Evolutionary conservation across 2,797 vertebrate species (phyloP), one percentile per base, ranked within the genome.

Genomic region (Geotrypetes seraphini): DNA sequence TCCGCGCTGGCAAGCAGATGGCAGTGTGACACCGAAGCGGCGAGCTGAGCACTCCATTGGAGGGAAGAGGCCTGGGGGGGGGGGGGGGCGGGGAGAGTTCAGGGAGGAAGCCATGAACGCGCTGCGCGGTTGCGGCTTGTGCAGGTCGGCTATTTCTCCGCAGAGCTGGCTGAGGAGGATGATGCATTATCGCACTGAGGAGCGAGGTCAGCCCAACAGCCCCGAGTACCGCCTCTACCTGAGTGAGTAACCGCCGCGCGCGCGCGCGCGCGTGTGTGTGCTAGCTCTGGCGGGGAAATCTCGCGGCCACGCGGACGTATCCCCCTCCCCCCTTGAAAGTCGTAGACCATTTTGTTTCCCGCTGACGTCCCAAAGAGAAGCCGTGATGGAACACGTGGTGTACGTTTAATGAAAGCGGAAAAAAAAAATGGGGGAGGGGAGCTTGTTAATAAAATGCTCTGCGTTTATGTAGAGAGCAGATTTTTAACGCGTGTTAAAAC

Each of bases 211-310:
- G 7, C 73, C 63, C n/a, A 63, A 78, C 49, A 75, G 87, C 4
- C 29, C 60, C 1, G 81, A 85, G 29, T 91, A 87, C 81, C 83
- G 92, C 70, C 73, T 97, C 52, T 97, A 89, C 65, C 90, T 96
- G 57, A 92, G 92, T 96, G 83, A 93, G 94, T 93, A 56, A 47
- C 21, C 19, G 22, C 15, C 11, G 13, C 17, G 4, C 7, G 27
- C 12, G 23, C 9, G 2, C 8, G 4, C 11, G 31, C 10, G 7
- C 19, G 23, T 13, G 25, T 14, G 8, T n/a, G 5, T 13, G 21
- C 5, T 13, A 8, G 22, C 12, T 2, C 12, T n/a, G n/a, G n/a
- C n/a, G n/a, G n/a, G n/a, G n/a, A n/a, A n/a, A n/a, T n/a, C n/a
- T n/a, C n/a, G n/a, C n/a, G n/a, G n/a, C n/a, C n/a, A n/a, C n/a